Evolutionary conservation across 2,113 vertebrate species (phyloP).

Genomic region (Phylloscopus trochilus): DNA sequence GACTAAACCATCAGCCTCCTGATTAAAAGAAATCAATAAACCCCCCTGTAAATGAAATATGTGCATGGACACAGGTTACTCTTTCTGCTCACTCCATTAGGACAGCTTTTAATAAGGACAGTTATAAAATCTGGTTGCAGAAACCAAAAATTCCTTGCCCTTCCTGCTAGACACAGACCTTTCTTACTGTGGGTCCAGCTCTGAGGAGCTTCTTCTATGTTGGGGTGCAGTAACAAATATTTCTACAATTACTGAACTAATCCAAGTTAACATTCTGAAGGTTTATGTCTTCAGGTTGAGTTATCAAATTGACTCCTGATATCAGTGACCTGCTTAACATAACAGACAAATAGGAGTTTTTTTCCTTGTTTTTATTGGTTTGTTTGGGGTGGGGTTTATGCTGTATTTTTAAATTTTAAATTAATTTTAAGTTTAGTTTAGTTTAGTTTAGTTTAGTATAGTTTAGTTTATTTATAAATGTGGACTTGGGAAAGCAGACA

Average conservation of each 20-base stretch:
- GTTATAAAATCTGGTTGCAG: background rate
- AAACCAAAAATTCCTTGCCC: background rate
- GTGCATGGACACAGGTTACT: background rate
- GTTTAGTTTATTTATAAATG: background rate
- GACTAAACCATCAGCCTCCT: background rate
- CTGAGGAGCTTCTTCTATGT: fast-evolving
- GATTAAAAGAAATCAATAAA: background rate
- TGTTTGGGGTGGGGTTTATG: fast-evolving
- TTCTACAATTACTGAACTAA: background rate
- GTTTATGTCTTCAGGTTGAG: background rate
- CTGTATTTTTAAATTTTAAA: background rate
- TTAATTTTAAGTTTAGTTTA: background rate
- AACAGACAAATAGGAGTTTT: background rate
- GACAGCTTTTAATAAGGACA: background rate
- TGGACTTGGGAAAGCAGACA: background rate
- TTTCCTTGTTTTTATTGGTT: background rate
- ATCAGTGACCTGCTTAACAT: background rate
- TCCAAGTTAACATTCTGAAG: background rate
- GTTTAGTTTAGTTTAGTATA: background rate
- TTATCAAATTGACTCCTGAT: background rate
- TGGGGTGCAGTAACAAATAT: background rate
- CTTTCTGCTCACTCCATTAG: background rate
- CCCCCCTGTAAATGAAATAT: background rate
- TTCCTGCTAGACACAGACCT: background rate
- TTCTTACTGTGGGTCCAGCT: background rate